Evolutionary conservation across 2,797 vertebrate species (phyloP).

Genomic region (Tympanoctomys barrerae): DNA sequence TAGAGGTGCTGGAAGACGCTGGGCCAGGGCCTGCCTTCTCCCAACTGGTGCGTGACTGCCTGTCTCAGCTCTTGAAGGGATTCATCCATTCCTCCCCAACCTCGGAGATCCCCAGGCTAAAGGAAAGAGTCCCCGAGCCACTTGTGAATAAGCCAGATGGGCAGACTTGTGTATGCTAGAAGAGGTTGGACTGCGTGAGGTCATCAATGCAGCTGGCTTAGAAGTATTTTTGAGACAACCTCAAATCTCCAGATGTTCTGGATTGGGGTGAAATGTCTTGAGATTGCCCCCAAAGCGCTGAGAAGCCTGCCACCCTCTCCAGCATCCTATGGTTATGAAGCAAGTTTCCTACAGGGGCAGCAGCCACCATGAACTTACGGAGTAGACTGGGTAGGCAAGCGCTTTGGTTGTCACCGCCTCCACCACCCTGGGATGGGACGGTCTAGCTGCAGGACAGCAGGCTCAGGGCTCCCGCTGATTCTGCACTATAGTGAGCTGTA

Average conservation of each 20-base stretch:
- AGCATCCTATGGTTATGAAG: background rate
- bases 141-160: background rate
- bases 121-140: background rate
- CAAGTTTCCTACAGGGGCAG: background rate
- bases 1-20: background rate
- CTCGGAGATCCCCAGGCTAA: background rate
- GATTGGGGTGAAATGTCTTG: background rate
- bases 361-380: no score
- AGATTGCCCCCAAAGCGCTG: background rate
- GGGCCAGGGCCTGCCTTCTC: background rate
- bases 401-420: background rate
- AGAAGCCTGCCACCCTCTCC: background rate
- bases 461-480: background rate
- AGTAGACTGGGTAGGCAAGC: background rate
- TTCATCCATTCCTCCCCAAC: background rate
- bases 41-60: background rate
- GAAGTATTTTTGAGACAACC: background rate
- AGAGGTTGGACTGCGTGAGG: background rate
- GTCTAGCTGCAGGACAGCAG: background rate
- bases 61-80: background rate
- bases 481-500: background rate
- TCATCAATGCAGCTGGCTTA: background rate
- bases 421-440: background rate
- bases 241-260: background rate
- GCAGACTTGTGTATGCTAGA: background rate